Evolutionary conservation across 2,113 vertebrate genomes (phyloP).

Genomic region (Talpa occidentalis): DNA sequence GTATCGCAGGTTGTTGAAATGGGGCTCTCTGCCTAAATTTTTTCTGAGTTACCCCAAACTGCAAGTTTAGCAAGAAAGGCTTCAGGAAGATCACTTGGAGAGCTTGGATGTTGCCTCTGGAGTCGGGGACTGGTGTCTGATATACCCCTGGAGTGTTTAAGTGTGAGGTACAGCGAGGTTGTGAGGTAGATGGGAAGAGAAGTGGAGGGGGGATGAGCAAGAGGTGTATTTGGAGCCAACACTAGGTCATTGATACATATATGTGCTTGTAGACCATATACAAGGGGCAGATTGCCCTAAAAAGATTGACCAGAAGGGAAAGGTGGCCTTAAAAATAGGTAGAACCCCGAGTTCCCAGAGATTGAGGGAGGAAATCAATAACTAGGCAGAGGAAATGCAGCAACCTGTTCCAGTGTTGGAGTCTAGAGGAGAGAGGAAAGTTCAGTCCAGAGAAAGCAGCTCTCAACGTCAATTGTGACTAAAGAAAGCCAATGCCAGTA

Average conservation of each 20-base stretch:
- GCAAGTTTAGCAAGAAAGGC: not conserved
- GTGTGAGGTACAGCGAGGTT: not conserved
- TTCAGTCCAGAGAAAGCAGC: not conserved
- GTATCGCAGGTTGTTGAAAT: not conserved
- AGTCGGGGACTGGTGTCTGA: not conserved
- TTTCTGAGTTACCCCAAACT: not conserved
- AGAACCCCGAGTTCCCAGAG: not conserved
- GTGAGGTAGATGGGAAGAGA: not conserved
- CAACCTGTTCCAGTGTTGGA: not conserved
- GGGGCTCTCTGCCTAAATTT: not conserved
- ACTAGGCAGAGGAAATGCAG: not conserved
- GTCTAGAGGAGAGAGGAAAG: not conserved
- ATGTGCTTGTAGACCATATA: not conserved
- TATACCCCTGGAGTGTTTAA: not conserved
- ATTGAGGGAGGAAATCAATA: not conserved
- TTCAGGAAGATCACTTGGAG: not conserved
- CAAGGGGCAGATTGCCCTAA: not conserved
- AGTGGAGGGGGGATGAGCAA: rapidly evolving
- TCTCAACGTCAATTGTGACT: not conserved
- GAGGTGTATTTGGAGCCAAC: not conserved
- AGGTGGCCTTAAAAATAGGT: not conserved
- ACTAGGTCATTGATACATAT: not conserved
- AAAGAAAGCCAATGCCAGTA: not conserved
- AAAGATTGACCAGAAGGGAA: not conserved
- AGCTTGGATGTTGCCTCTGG: not conserved